Percentiles rank a stretch among this genome's conserved stretches.
Evolutionary conservation across 2,797 vertebrate species (phyloP).

Genomic region (Coregonus sp.): DNA sequence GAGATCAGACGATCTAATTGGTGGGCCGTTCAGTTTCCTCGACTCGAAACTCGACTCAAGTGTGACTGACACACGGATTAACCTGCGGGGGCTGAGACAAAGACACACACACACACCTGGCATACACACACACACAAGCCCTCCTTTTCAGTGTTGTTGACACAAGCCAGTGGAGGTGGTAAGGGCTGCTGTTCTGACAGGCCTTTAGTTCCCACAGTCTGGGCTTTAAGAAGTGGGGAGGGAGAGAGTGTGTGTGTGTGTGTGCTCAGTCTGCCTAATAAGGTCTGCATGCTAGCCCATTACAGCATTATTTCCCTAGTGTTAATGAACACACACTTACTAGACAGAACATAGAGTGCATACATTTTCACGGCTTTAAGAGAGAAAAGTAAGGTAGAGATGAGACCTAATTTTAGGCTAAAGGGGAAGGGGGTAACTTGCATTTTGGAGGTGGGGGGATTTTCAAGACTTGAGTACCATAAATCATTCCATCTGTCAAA

Average conservation of each 20-base stretch:
- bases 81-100: conserved; percentile 43
- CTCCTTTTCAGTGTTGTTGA: conserved; percentile 48
- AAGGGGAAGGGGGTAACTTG: too few species aligned
- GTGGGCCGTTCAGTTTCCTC: conserved; percentile 37
- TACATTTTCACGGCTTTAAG: background rate
- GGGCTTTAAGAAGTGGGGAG: background rate
- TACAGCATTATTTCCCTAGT: background rate
- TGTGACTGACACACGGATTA: conserved; percentile 63
- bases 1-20: conserved; percentile 66
- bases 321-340: background rate
- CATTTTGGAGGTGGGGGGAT: too few species aligned
- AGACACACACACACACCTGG: conserved; percentile 16
- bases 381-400: background rate
- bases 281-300: too few species aligned
- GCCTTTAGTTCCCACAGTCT: conserved; percentile 68
- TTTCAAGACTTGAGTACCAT: too few species aligned
- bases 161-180: conserved; percentile 30
- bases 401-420: too few species aligned
- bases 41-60: conserved; percentile 70
- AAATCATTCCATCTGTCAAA: too few species aligned
- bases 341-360: background rate
- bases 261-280: background rate
- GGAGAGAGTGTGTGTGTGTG: conserved; percentile 18
- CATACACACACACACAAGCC: conserved; percentile 11
- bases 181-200: conserved; percentile 66